Evolutionary conservation across 2,888 invertebrate species (phyloP), one percentile per base, ranked within the genome.

Genomic region (Noctua comes): DNA sequence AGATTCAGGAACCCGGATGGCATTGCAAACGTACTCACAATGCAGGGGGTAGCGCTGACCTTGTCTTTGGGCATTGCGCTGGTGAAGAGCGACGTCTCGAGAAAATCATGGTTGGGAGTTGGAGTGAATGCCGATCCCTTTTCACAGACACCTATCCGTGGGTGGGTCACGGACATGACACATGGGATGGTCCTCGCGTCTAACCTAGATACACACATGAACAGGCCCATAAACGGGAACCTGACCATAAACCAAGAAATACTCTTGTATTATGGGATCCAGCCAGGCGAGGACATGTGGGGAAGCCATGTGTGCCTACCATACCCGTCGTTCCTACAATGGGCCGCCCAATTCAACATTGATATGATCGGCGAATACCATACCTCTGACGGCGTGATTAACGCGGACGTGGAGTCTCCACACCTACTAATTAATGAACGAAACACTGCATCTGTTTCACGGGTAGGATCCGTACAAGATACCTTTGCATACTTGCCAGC

Each of bases 41-140:
- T 80, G 80, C 80, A 80, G 31, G 80, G 80, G 0, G 80, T 80
- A 10, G 54, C 76, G 3, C 66, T 80, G 3, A 59, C 80, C 0
- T 21, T 80, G 11, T 80, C 80, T 2, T 43, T 80, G 6, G 80
- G 80, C 0, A 13, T 80, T 2, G 73, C 80, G 0, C 21, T 80
- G 48, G 27, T 54, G 0, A 54, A 57, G 13, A 80, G 80, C 24
- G 80, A 80, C n/a, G 76, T 80, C 1, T 73, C 76, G 0, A 36
- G 80, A 13, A 18, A n/a, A 7, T 65, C 80, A 0, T 76, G 80
- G 80, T 76, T 73, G 2, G 80, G 76, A 2, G 2, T 80, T 0
- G 73, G 80, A 0, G 70, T 80, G 0, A 80, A 76, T 27, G 59
- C 69, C 0, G 80, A 64, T 21, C 76, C 80, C 0, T 64, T 80